Evolutionary conservation across 2,113 vertebrate species (phyloP).

Genomic region (Seriola dumerili): DNA sequence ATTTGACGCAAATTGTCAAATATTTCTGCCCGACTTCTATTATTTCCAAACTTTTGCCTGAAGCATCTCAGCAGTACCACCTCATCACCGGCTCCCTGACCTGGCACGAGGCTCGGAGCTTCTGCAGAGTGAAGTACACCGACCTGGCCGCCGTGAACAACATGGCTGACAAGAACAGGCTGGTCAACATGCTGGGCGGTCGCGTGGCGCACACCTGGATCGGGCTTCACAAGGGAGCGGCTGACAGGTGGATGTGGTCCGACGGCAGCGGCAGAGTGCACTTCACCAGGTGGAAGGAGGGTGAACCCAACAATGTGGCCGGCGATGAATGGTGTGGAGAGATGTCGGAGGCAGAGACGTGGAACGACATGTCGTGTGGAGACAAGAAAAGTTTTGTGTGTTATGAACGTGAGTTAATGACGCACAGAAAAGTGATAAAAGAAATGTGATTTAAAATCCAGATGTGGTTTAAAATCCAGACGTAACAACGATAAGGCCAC

Average conservation of each 20-base stretch:
- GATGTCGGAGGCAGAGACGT: rapidly evolving
- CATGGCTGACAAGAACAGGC: not conserved
- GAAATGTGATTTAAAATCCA: too few relatives aligned
- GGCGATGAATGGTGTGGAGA: not conserved
- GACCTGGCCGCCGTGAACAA: slow-evolving; percentile 40
- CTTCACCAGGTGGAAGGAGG: rapidly evolving
- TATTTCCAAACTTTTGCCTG: not conserved
- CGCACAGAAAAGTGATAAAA: too few relatives aligned
- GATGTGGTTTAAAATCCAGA: too few relatives aligned
- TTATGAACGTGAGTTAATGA: slow-evolving; percentile 39
- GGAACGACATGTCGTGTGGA: rapidly evolving
- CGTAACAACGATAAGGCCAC: too few relatives aligned
- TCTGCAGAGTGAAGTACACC: slow-evolving; percentile 41
- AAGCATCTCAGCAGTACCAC: slow-evolving; percentile 13
- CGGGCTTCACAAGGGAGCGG: not conserved
- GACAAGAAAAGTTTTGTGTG: not conserved
- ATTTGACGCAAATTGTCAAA: too few relatives aligned
- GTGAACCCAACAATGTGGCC: not conserved
- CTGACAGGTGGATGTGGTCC: slow-evolving; percentile 26
- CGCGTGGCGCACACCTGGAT: slow-evolving; percentile 13
- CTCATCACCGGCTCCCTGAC: not conserved
- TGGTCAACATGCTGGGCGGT: not conserved
- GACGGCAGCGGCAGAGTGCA: not conserved
- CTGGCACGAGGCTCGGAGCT: slow-evolving; percentile 47
- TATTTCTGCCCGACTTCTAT: too few relatives aligned